Evolutionary conservation across 2,113 vertebrate genomes (phyloP).

Genomic region (Mustela nigripes): DNA sequence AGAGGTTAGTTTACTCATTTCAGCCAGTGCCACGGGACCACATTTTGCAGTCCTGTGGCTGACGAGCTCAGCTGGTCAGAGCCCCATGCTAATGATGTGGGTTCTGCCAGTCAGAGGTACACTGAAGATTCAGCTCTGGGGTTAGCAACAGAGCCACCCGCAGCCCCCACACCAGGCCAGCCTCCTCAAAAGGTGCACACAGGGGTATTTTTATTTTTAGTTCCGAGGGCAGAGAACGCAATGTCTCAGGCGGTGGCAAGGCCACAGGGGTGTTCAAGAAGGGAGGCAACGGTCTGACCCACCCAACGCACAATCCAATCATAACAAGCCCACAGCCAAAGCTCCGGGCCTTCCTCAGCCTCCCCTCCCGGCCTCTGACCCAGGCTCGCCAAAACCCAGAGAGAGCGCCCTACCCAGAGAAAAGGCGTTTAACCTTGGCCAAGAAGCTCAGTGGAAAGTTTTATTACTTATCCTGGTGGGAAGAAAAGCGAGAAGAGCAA

Average conservation of each 20-base stretch:
- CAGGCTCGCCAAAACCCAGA: conserved; percentile 9
- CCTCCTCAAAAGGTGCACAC: background rate
- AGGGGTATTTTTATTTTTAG: conserved; percentile 66
- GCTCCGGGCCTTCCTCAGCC: conserved; percentile 19
- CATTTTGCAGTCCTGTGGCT: background rate
- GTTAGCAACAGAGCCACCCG: background rate
- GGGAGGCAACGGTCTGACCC: background rate
- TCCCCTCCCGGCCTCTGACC: background rate
- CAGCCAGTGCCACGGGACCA: background rate
- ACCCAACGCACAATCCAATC: background rate
- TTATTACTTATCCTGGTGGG: conserved; percentile 19
- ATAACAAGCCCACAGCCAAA: conserved; percentile 12
- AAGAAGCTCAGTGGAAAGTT: conserved; percentile 61
- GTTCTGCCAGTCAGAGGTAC: background rate
- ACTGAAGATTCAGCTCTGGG: background rate
- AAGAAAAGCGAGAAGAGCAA: background rate
- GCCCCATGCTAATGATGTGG: background rate
- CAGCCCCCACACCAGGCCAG: background rate
- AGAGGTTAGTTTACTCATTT: background rate
- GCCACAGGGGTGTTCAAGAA: conserved; percentile 5
- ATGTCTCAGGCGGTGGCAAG: background rate
- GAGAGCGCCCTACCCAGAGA: background rate
- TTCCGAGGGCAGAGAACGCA: conserved; percentile 54
- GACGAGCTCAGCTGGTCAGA: background rate
- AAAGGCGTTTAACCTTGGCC: background rate